Conservation (phyloP, 2,888 invertebrate genomes). For the Melinopterus prodromus region DNA sequence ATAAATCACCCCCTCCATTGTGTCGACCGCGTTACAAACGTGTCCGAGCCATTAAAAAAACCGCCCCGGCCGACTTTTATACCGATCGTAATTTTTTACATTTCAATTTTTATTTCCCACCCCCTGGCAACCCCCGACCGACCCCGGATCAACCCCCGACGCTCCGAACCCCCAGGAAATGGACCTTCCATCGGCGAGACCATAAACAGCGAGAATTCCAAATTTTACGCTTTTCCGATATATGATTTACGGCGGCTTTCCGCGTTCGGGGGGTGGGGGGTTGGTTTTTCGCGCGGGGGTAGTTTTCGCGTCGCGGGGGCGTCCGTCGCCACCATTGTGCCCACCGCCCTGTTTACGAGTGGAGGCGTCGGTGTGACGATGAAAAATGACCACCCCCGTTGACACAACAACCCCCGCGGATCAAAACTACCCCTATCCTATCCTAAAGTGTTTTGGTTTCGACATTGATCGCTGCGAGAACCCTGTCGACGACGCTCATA, state of each 20-base stretch:
- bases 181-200: neutral
- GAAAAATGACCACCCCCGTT: neutral
- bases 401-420: neutral
- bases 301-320: neutral
- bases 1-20: neutral
- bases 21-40: neutral
- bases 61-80: neutral
- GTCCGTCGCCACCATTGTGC: neutral
- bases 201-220: slow-evolving; percentile 20
- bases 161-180: neutral
- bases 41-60: neutral
- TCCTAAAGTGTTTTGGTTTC: neutral
- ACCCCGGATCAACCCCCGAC: neutral
- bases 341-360: neutral
- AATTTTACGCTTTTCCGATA: slow-evolving; percentile 36
- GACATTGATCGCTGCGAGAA: neutral
- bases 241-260: slow-evolving; percentile 32
- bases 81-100: slow-evolving; percentile 25
- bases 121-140: neutral
- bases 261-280: slow-evolving; percentile 13
- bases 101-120: slow-evolving; percentile 20
- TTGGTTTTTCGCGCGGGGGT: neutral
- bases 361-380: slow-evolving; percentile 12
- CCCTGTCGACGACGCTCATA: neutral
- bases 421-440: neutral